Evolutionary conservation across 2,888 invertebrate species (phyloP), one percentile per base, ranked within the genome.

Genomic region (Megamerina dolium): DNA sequence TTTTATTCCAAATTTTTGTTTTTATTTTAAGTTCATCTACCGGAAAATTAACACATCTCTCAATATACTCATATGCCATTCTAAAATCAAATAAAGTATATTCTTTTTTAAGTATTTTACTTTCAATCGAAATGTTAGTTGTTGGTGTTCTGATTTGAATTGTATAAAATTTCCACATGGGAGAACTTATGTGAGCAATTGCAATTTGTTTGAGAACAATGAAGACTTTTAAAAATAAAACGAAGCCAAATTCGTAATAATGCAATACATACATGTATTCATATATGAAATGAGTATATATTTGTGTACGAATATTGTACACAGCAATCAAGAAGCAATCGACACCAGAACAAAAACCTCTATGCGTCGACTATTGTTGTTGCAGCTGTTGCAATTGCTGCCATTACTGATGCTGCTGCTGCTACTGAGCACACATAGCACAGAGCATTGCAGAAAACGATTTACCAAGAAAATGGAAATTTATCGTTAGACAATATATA

Each of bases 131-230:
- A n/a, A n/a, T n/a, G n/a, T n/a, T n/a, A n/a, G n/a, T n/a, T n/a
- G n/a, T n/a, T n/a, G n/a, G n/a, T n/a, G n/a, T 43, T 50, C 38
- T 38, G 43, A 45, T 50, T 48, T 33, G 34, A 43, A 38, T 43
- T 47, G 30, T 33, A 37, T 29, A 54, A 58, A 58, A 60, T 62
- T 66, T 65, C 58, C 64, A 64, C 64, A 57, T 64, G 66, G 65
- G 64, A 64, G 60, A 61, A 60, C 63, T 65, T 64, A n/a, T n/a
- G 62, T 58, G 61, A 63, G 63, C 57, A 63, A 63, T 61, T 61
- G 54, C 57, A 59, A 56, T 61, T 61, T 51, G 48, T 36, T n/a
- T 36, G 29, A 37, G 50, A 56, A 56, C 45, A 41, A 41, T 17
- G 34, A 27, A 38, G 33, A 38, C 33, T 31, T 33, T 26, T 33